Evolutionary conservation across 2,797 vertebrate genomes (phyloP).

Genomic region (Scarus forsteni): DNA sequence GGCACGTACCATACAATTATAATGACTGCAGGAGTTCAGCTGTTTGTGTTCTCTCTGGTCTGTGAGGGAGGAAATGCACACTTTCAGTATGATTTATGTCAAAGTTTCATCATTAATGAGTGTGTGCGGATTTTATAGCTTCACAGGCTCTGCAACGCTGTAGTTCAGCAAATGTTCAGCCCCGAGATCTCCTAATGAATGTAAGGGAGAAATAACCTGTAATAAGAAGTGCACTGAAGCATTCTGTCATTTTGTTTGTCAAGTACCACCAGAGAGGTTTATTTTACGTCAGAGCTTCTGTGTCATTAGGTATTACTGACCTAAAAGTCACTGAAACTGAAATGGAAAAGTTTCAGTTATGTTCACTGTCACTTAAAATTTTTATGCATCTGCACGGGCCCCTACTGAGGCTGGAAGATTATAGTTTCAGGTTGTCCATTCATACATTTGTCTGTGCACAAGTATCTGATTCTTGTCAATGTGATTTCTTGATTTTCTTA

Average conservation of each 20-base stretch:
- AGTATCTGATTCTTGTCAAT: too few relatives aligned
- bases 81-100: conserved; percentile 65
- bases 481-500: too few relatives aligned
- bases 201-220: conserved; percentile 39
- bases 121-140: conserved; percentile 45
- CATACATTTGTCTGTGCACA: too few relatives aligned
- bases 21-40: conserved; percentile 59
- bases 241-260: conserved; percentile 18
- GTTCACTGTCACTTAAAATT: neutral
- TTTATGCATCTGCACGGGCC: too few relatives aligned
- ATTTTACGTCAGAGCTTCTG: neutral
- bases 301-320: conserved; percentile 21
- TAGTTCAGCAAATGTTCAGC: conserved; percentile 56
- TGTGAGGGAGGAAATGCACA: conserved; percentile 26
- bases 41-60: conserved; percentile 52
- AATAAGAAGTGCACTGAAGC: conserved; percentile 33
- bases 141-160: conserved; percentile 20
- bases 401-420: too few relatives aligned
- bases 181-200: conserved; percentile 50
- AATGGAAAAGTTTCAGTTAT: conserved; percentile 31
- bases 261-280: conserved; percentile 4
- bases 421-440: too few relatives aligned
- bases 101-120: conserved; percentile 61
- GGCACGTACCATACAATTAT: conserved; percentile 57
- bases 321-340: conserved; percentile 24